phyloP scores from a whole-genome alignment of 2,797 vertebrate species.

The Gephyroberyx darwinii region DNA sequence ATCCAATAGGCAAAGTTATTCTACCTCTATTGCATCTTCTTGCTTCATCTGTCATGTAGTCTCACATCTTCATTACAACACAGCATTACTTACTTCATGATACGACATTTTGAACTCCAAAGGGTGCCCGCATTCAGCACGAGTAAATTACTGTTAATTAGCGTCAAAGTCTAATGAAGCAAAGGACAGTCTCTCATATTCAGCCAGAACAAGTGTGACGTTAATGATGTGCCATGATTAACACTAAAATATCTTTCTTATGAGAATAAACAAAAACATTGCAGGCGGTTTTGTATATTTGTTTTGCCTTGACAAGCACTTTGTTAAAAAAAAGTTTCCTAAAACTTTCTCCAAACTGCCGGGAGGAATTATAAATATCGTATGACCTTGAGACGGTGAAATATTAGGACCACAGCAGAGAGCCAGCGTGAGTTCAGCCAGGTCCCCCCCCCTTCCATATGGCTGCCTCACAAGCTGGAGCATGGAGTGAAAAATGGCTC shows the following conservation, averaged over 20 bases:
- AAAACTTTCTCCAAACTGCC: slow-evolving; percentile 19
- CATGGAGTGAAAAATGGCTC: slow-evolving; percentile 62
- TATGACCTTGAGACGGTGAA: slow-evolving; percentile 61
- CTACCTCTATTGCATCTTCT: not conserved
- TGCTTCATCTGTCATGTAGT: slow-evolving; percentile 7
- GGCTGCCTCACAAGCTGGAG: slow-evolving; percentile 58
- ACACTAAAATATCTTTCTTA: not conserved
- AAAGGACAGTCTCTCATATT: slow-evolving; percentile 8
- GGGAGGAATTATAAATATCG: slow-evolving; percentile 27
- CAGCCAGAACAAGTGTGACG: slow-evolving; percentile 10
- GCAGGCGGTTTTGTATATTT: not conserved
- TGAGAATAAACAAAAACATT: not conserved
- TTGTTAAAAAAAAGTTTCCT: slow-evolving; percentile 14
- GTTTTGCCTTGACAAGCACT: not conserved
- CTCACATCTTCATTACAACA: slow-evolving; percentile 2
- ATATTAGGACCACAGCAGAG: slow-evolving; percentile 38
- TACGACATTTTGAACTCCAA: slow-evolving; percentile 2
- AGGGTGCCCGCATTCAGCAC: slow-evolving; percentile 1
- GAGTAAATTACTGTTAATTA: slow-evolving; percentile 37
- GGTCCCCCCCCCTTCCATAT: slow-evolving; percentile 50
- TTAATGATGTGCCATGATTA: slow-evolving; percentile 25
- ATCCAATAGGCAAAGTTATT: slow-evolving; percentile 5
- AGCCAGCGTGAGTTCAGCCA: slow-evolving; percentile 46
- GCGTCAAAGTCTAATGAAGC: slow-evolving; percentile 38
- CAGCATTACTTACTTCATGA: slow-evolving; percentile 32